Evolutionary conservation across 2,113 vertebrate species (phyloP).

Genomic region (Grantiella picta): DNA sequence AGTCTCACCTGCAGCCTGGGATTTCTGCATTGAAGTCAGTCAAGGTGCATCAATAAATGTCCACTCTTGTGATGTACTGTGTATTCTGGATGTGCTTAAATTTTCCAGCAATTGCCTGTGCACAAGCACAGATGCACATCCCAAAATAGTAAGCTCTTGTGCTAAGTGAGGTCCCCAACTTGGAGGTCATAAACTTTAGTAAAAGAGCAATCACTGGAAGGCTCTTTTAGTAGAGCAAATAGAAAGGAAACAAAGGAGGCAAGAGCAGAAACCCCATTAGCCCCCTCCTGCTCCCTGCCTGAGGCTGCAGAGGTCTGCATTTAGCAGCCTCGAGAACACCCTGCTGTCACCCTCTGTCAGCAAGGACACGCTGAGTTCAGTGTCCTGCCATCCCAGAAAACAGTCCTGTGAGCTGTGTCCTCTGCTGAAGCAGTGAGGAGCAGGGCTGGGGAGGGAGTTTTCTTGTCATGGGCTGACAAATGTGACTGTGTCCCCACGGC

Average conservation of each 20-base stretch:
- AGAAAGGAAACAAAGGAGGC: conserved; percentile 27
- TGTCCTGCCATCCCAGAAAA: not conserved
- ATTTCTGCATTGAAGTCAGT: not conserved
- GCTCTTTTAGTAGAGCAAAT: not conserved
- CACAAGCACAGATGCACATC: not conserved
- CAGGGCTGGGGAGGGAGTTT: not conserved
- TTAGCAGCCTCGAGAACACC: not conserved
- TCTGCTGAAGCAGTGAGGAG: not conserved
- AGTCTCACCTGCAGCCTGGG: not conserved
- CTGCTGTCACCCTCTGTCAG: not conserved
- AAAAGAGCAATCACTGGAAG: conserved; percentile 19
- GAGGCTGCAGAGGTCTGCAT: conserved; percentile 1
- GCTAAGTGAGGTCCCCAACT: conserved; percentile 5
- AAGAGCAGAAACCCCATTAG: conserved; percentile 19
- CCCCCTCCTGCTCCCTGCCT: conserved; percentile 3
- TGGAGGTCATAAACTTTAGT: conserved; percentile 28
- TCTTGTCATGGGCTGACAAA: not conserved
- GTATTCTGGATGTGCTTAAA: not conserved
- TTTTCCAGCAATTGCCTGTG: not conserved
- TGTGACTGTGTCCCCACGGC: rapidly evolving
- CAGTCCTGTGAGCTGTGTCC: not conserved
- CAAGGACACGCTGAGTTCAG: not conserved
- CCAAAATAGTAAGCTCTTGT: not conserved
- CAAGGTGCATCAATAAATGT: not conserved
- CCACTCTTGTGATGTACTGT: not conserved